Evolutionary conservation across 2,888 invertebrate genomes (phyloP).

Genomic region (Poecilobothrus nobilitatus): DNA sequence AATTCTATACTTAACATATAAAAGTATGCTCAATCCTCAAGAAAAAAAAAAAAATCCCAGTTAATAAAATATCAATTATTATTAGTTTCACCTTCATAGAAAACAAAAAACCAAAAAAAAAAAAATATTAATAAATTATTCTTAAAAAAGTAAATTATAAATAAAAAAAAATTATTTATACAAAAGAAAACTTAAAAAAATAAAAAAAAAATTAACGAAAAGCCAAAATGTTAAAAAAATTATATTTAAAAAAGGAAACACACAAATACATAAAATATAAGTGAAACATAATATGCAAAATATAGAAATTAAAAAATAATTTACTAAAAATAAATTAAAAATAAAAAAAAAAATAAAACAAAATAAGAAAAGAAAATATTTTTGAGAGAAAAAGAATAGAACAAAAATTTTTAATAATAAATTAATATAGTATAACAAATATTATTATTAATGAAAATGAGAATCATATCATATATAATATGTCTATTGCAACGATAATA

Average conservation of each 20-base stretch:
- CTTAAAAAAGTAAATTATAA: conserved; percentile 15
- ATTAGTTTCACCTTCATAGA: too few relatives aligned
- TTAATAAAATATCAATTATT: too few relatives aligned
- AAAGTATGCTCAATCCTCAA: too few relatives aligned
- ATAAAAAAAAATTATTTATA: not conserved
- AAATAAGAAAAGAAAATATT: conserved; percentile 15
- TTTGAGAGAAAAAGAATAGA: conserved; percentile 8
- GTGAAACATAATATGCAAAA: conserved; percentile 1
- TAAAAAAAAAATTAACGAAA: conserved; percentile 7
- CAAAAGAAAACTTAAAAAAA: not conserved
- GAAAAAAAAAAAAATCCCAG: too few relatives aligned
- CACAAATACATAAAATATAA: conserved; percentile 17
- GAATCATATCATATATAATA: conserved; percentile 28
- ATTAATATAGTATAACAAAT: conserved; percentile 23
- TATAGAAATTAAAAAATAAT: conserved; percentile 8
- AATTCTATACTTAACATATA: too few relatives aligned
- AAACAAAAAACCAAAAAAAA: too few relatives aligned
- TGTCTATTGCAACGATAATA: conserved; percentile 29
- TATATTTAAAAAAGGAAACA: conserved; percentile 14
- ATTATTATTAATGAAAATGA: conserved; percentile 21
- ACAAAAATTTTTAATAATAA: conserved; percentile 8
- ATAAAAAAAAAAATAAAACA: conserved; percentile 11
- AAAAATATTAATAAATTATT: conserved; percentile 14
- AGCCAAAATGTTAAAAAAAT: conserved; percentile 15
- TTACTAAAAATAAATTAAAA: too few relatives aligned